phyloP scores from a whole-genome alignment of 2,797 vertebrate genomes.

The Pangasius macronema region DNA sequence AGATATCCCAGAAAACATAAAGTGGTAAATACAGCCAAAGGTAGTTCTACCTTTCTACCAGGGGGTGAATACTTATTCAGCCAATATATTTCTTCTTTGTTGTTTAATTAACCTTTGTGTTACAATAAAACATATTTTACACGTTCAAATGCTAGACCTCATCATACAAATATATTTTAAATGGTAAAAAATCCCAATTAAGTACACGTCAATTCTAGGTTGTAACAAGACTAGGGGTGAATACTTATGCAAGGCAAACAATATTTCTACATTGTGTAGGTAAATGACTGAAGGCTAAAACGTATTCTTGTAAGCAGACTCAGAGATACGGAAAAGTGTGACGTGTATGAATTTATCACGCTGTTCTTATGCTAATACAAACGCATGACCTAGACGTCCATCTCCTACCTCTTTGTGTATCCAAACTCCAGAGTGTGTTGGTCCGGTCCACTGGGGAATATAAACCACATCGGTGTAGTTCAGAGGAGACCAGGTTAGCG shows the following conservation, averaged over 20 bases:
- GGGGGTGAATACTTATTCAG: not conserved
- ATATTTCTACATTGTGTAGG: not conserved
- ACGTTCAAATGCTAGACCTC: not conserved
- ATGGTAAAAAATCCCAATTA: not conserved
- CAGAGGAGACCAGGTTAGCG: slow-evolving; percentile 69
- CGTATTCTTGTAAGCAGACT: not conserved
- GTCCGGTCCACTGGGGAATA: slow-evolving; percentile 75
- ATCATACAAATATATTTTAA: too few species aligned
- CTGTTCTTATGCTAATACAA: not conserved
- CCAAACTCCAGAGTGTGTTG: slow-evolving; percentile 69
- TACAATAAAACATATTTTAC: not conserved
- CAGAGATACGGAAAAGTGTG: not conserved
- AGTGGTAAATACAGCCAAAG: not conserved
- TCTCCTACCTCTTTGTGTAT: slow-evolving; percentile 69
- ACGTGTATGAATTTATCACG: not conserved
- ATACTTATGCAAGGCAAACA: not conserved
- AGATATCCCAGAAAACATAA: not conserved
- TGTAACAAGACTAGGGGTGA: not conserved
- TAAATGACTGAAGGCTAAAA: not conserved
- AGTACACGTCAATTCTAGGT: not conserved
- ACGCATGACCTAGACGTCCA: not conserved
- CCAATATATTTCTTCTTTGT: not conserved
- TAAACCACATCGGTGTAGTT: slow-evolving; percentile 71
- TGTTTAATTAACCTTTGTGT: not conserved
- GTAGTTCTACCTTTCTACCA: not conserved